Conservation (phyloP, 2,888 invertebrate genomes). For the Cacoxenus indagator region DNA sequence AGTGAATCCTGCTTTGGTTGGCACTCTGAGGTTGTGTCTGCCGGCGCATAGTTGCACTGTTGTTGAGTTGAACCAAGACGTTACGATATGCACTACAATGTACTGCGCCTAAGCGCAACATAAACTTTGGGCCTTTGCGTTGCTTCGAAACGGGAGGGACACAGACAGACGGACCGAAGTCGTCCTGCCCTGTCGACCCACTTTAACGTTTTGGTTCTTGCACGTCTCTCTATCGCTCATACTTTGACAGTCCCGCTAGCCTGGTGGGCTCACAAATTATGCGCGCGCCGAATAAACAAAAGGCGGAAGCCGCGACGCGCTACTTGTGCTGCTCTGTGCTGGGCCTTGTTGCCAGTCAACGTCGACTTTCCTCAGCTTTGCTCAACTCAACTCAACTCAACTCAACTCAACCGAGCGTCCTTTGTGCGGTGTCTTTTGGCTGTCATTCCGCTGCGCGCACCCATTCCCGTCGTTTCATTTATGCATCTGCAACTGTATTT, state of each 20-base stretch:
- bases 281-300: conserved; percentile 35
- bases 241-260: conserved; percentile 28
- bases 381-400: neutral
- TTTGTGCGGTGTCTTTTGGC: neutral
- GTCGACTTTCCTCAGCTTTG: neutral
- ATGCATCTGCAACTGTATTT: neutral
- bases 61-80: neutral
- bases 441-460: neutral
- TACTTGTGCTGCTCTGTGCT: neutral
- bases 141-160: neutral
- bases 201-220: conserved; percentile 30
- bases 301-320: neutral
- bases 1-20: too few species aligned
- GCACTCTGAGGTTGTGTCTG: neutral
- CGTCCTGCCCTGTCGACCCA: conserved; percentile 3
- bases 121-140: conserved; percentile 7
- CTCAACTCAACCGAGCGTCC: neutral
- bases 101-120: conserved; percentile 10
- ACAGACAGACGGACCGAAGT: neutral
- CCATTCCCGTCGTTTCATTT: neutral
- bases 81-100: neutral
- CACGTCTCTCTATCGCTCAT: neutral
- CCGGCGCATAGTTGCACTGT: neutral
- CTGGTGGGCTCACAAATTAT: conserved; percentile 61
- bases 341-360: neutral